Evolutionary conservation across 2,888 invertebrate genomes (phyloP).

Genomic region (Scaptodrosophila latifasciaeformis): DNA sequence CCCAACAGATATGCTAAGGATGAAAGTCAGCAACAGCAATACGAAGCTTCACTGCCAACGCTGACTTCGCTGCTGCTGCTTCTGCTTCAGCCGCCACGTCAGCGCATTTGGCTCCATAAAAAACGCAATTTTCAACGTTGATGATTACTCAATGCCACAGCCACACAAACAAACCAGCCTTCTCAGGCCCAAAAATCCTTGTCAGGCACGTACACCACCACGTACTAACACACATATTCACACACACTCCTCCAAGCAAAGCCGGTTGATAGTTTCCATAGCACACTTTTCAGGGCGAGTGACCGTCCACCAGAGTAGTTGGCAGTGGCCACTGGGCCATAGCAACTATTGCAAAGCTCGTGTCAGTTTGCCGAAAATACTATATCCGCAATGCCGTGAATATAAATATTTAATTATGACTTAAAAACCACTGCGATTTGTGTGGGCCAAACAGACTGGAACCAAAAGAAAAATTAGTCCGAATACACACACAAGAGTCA

Average conservation of each 20-base stretch:
- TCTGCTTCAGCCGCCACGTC: slow-evolving; percentile 46
- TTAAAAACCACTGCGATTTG: slow-evolving; percentile 33
- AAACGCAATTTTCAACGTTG: slow-evolving; percentile 68
- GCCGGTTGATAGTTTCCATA: background rate
- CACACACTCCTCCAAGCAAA: background rate
- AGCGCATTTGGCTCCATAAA: slow-evolving; percentile 60
- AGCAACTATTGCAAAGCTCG: slow-evolving; percentile 6
- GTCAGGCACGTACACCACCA: slow-evolving; percentile 3
- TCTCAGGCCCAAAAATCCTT: slow-evolving; percentile 5
- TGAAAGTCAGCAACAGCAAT: slow-evolving; percentile 8
- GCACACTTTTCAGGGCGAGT: slow-evolving; percentile 2
- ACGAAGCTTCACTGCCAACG: background rate
- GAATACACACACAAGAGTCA: background rate
- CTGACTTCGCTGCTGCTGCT: slow-evolving; percentile 2
- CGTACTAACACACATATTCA: slow-evolving; percentile 19
- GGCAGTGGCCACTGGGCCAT: slow-evolving; percentile 4
- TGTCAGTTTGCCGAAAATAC: slow-evolving; percentile 34
- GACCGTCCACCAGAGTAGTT: slow-evolving; percentile 6
- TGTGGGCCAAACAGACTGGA: slow-evolving; percentile 2
- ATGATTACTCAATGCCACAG: slow-evolving; percentile 67
- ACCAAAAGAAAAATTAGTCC: slow-evolving; percentile 1
- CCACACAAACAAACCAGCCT: slow-evolving; percentile 32
- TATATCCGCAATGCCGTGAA: slow-evolving; percentile 56
- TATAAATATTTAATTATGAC: slow-evolving; percentile 64
- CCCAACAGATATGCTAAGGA: background rate